A percentile compares a stretch with the other conserved stretches of the same genome.
These are phyloP conservation scores for Plectus sambesii DNA, from an alignment of 1,140 invertebrate species.

Conservation along the genomic window DNA sequence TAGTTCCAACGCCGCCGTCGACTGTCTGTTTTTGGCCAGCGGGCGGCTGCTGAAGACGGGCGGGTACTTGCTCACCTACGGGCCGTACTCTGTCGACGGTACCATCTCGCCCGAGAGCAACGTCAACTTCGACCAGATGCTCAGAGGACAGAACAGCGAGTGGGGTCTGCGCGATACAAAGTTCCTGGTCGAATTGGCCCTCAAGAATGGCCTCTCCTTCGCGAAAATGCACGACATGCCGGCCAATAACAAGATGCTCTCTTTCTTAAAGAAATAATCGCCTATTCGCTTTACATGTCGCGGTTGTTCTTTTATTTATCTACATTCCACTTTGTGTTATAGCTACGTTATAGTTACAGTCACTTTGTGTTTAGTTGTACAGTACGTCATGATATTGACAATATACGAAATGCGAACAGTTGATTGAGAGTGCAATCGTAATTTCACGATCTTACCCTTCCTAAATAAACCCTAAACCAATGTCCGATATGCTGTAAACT, in stretches of 20 bases:
- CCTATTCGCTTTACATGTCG: too few relatives aligned
- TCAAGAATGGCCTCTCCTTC: slow-evolving; percentile 55
- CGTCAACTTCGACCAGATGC: slow-evolving; percentile 59
- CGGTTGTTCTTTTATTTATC: too few relatives aligned
- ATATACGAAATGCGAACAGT: too few relatives aligned
- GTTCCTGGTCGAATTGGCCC: slow-evolving; percentile 57
- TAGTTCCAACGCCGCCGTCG: slow-evolving; percentile 57
- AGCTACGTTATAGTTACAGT: too few relatives aligned
- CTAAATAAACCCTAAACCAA: too few relatives aligned
- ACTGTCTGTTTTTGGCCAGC: slow-evolving; percentile 59
- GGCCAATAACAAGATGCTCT: slow-evolving; percentile 69
- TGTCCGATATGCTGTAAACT: too few relatives aligned
- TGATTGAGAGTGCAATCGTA: too few relatives aligned
- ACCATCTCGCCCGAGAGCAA: slow-evolving; percentile 66
- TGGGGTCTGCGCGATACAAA: slow-evolving; percentile 69
- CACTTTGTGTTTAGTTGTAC: too few relatives aligned
- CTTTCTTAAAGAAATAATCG: slow-evolving; percentile 51
- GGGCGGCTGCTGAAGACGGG: slow-evolving; percentile 57
- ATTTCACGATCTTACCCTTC: too few relatives aligned
- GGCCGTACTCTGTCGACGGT: slow-evolving; percentile 65
- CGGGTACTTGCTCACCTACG: slow-evolving; percentile 62
- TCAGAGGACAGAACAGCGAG: slow-evolving; percentile 55
- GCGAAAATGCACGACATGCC: slow-evolving; percentile 63
- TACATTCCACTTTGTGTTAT: too few relatives aligned
- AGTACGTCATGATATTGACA: too few relatives aligned